phyloP scores from a whole-genome alignment of 1,140 invertebrate genomes.

The Lasioglossum albipes region DNA sequence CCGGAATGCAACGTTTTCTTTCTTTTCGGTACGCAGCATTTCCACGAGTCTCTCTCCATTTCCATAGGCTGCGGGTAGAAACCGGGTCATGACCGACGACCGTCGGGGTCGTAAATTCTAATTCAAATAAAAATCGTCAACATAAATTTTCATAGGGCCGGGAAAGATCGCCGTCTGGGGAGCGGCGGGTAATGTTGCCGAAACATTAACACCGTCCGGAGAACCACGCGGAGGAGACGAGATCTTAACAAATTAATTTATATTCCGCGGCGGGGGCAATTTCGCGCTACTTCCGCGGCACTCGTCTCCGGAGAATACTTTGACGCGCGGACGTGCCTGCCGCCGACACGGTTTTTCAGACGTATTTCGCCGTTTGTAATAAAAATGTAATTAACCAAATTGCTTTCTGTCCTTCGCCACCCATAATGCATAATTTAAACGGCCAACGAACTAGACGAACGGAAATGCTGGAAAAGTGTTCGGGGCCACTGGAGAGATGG shows the following conservation, averaged over 20 bases:
- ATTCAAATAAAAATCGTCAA: constrained; percentile 57
- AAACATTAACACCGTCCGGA: constrained; percentile 48
- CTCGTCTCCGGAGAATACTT: constrained; percentile 38
- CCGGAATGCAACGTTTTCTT: background rate
- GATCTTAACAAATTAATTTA: constrained; percentile 64
- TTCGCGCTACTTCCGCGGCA: constrained; percentile 24
- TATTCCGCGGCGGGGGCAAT: constrained; percentile 54
- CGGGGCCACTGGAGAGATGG: too few relatives aligned
- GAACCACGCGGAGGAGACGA: constrained; percentile 11
- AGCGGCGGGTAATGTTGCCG: constrained; percentile 35
- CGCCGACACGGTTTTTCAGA: background rate
- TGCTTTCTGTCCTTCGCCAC: background rate
- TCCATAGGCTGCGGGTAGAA: background rate
- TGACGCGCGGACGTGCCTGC: background rate
- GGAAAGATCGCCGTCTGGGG: constrained; percentile 39
- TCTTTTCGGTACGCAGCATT: background rate
- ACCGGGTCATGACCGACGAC: background rate
- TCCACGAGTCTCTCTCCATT: background rate
- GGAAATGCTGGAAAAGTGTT: too few relatives aligned
- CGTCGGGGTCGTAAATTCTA: constrained; percentile 47
- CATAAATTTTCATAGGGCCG: constrained; percentile 55
- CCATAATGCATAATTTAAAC: background rate
- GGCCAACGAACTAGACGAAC: too few relatives aligned
- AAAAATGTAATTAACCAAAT: background rate
- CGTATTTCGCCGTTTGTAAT: background rate